Evolutionary conservation across 2,888 invertebrate species (phyloP).

Genomic region (Achlya flavicornis): DNA sequence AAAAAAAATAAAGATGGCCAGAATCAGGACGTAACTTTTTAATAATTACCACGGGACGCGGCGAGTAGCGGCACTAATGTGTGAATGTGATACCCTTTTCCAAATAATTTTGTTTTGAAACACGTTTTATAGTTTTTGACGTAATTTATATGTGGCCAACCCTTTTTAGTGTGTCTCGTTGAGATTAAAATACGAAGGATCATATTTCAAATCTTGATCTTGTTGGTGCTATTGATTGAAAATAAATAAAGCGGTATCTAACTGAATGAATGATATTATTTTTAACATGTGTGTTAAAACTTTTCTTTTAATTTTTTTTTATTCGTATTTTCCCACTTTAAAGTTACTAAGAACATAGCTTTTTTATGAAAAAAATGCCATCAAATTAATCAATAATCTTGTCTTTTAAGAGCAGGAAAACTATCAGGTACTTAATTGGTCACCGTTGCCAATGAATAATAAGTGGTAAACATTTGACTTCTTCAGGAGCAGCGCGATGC

Average conservation of each 20-base stretch:
- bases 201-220: constrained; percentile 28
- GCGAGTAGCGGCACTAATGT: constrained; percentile 80
- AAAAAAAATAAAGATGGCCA: constrained; percentile 37
- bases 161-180: constrained; percentile 56
- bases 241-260: constrained; percentile 5
- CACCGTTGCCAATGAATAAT: too few relatives aligned
- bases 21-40: constrained; percentile 62
- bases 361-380: too few relatives aligned
- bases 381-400: too few relatives aligned
- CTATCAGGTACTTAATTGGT: too few relatives aligned
- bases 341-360: too few relatives aligned
- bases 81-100: constrained; percentile 72
- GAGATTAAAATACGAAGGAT: constrained; percentile 44
- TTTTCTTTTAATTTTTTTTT: too few relatives aligned
- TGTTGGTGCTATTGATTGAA: constrained; percentile 1
- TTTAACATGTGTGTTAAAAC: too few relatives aligned
- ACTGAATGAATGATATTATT: not conserved
- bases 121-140: constrained; percentile 74
- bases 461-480: too few relatives aligned
- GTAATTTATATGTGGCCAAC: constrained; percentile 71
- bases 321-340: too few relatives aligned
- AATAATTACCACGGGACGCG: constrained; percentile 75
- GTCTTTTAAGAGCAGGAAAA: too few relatives aligned
- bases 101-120: constrained; percentile 79
- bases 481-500: too few relatives aligned